phyloP scores from a whole-genome alignment of 2,888 invertebrate genomes.

The Bellardia bayeri region DNA sequence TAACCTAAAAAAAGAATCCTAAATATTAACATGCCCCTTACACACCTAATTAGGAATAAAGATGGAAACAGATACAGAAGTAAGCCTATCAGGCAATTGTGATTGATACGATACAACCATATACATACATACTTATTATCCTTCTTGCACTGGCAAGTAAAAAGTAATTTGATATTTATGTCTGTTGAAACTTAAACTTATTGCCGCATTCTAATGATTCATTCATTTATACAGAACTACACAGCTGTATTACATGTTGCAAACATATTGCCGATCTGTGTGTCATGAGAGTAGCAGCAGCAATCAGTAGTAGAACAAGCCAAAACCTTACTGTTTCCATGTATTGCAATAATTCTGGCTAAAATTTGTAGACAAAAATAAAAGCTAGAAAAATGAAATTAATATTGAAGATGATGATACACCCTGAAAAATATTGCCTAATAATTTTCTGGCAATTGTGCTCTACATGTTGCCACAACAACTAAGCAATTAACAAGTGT shows the following conservation, averaged over 20 bases:
- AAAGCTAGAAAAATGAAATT: conserved; percentile 21
- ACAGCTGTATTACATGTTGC: not conserved
- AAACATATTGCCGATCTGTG: not conserved
- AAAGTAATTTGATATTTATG: no score
- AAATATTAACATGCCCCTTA: no score
- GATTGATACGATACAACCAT: not conserved
- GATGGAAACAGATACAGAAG: not conserved
- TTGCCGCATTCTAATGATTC: conserved; percentile 43
- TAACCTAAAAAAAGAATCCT: no score
- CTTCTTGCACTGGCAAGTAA: no score
- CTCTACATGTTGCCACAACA: conserved; percentile 18
- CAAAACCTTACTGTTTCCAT: conserved; percentile 15
- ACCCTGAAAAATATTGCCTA: not conserved
- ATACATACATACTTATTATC: not conserved
- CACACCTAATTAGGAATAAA: not conserved
- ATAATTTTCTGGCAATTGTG: conserved; percentile 12
- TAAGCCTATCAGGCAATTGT: conserved; percentile 36
- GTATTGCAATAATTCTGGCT: conserved; percentile 1
- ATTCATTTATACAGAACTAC: conserved; percentile 14
- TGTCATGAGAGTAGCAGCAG: not conserved
- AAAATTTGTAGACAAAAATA: not conserved
- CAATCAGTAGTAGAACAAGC: not conserved
- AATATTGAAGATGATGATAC: conserved; percentile 10
- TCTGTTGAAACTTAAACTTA: conserved; percentile 37
- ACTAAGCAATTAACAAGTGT: not conserved